Evolutionary conservation across 2,888 invertebrate species (phyloP), one percentile per base, ranked within the genome.

Genomic region (Aphrophora alni): DNA sequence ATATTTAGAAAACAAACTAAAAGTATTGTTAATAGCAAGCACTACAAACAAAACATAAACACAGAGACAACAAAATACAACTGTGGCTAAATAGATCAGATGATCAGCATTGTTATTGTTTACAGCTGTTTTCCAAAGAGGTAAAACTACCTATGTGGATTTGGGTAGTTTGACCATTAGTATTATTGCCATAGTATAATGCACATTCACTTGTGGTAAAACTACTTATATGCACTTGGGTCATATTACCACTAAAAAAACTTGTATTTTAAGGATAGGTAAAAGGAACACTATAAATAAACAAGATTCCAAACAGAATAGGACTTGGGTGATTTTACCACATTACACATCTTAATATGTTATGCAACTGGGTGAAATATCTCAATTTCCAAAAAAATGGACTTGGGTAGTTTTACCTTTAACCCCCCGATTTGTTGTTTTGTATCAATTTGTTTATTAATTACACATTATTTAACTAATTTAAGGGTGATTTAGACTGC

Each of bases 361-460:
- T 21, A 25, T 27, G 27, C 71, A 71, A 33, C 33, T 71, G 71
- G 33, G 71, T 71, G 33, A 27, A 26, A 71, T 28, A 71, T 33
- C 71, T 71, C 7, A 33, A 71, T 71, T 71, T 71, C n/a, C 3
- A 71, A 71, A 71, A 71, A 71, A 71, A 24, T 71, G 24, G 71
- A 71, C 71, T 71, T 71, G 71, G 71, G 71, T 71, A 71, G 71
- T 71, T 71, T 71, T 71, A 71, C 71, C 71, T 28, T 33, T 71
- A 71, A 71, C 71, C 33, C 33, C 33, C 33, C 33, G 33, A n/a
- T n/a, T n/a, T n/a, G n/a, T n/a, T n/a, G n/a, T n/a, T n/a, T n/a
- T n/a, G n/a, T n/a, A n/a, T n/a, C n/a, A n/a, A n/a, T n/a, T n/a
- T n/a, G n/a, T n/a, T n/a, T n/a, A n/a, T n/a, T n/a, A n/a, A n/a